phyloP scores from a whole-genome alignment of 2,888 invertebrate genomes.

The Polydrusus pterygomalis region DNA sequence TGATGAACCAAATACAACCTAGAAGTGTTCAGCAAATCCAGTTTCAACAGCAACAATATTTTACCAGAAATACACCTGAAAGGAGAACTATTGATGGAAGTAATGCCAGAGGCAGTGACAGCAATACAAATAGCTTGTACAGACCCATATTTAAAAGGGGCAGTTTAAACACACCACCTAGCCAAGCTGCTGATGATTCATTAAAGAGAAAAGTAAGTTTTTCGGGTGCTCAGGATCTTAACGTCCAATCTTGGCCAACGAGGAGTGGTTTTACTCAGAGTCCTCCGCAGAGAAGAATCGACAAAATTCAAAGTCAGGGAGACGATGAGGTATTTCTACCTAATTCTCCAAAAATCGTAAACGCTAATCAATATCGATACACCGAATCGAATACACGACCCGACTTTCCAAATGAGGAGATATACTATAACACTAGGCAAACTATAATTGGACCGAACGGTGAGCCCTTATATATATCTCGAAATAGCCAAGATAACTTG shows the following conservation, averaged over 20 bases:
- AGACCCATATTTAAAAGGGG: constrained; percentile 75
- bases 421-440: constrained; percentile 55
- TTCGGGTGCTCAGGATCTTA: constrained; percentile 64
- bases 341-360: constrained; percentile 35
- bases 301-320: constrained; percentile 60
- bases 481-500: constrained; percentile 47
- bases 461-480: constrained; percentile 42
- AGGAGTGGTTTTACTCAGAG: constrained; percentile 71
- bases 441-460: constrained; percentile 32
- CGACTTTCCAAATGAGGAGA: constrained; percentile 47
- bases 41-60: constrained; percentile 52
- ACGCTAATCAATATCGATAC: constrained; percentile 26
- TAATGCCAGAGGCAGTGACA: constrained; percentile 51
- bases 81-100: constrained; percentile 61
- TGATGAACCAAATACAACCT: constrained; percentile 52
- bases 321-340: constrained; percentile 69
- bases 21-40: constrained; percentile 47
- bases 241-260: constrained; percentile 71
- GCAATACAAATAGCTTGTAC: constrained; percentile 58
- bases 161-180: constrained; percentile 69
- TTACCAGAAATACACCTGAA: constrained; percentile 62
- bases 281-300: constrained; percentile 67
- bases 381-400: constrained; percentile 27
- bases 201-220: constrained; percentile 75
- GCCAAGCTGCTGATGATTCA: constrained; percentile 66